Evolutionary conservation across 2,888 invertebrate genomes (phyloP), one percentile per base, ranked within the genome.

Genomic region (Galerucella calmariensis): DNA sequence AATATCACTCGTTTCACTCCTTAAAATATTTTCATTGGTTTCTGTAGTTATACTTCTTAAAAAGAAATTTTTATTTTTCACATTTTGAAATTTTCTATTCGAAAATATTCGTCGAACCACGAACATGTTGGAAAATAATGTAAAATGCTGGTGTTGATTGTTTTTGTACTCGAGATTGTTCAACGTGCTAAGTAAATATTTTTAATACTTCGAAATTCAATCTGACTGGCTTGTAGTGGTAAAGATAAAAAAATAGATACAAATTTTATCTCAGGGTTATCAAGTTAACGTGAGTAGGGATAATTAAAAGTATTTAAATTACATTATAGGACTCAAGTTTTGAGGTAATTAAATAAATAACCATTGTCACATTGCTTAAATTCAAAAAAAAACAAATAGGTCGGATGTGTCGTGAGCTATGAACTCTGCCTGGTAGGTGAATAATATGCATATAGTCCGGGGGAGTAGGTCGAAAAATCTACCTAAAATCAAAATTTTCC

Each of bases 1-100:
- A 58, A 90, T 88, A 82, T 90, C 89, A 77, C 88, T 89, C 84
- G 88, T 89, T 14, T 81, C 82, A 46, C 88, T 88, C 73, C 82
- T 85, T 14, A 88, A 68, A 46, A 78, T 73, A 48, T 76, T 73
- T 12, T 46, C n/a, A 56, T 61, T 12, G 53, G 9, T 11, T 41
- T 63, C 63, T 8, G 59, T 70, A 8, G 70, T 62, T 10, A 70
- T 20, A 70, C 53, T 53, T 51, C 67, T 48, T 27, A 53, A 20
- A 20, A 62, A 61, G 51, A 61, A 24, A 2, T 20, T 8, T 67
- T 56, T 74, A 20, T 59, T 67, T 56, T 58, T 74, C 8, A 74
- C 9, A 67, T 53, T 44, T 4, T 65, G 48, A 20, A 51, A 53
- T 35, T 70, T 67, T 56, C 27, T 67, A 11, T 56, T 67, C 14